Evolutionary conservation across 2,113 vertebrate species (phyloP).

Genomic region (Pteronura brasiliensis): DNA sequence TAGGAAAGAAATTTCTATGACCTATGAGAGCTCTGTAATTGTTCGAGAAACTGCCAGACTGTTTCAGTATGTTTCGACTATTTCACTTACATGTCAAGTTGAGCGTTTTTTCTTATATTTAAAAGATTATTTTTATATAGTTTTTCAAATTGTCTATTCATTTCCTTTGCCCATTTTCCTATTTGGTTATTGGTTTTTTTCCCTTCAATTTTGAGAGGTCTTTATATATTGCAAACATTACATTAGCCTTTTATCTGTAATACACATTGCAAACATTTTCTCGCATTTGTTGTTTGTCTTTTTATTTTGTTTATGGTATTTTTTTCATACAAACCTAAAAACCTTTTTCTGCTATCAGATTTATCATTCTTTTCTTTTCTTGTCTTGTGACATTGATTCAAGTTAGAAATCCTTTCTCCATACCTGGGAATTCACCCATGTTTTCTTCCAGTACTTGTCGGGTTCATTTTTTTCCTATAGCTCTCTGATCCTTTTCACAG

Average conservation of each 20-base stretch:
- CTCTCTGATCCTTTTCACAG: not conserved
- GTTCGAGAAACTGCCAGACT: not conserved
- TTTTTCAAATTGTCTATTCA: not conserved
- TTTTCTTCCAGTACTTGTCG: not conserved
- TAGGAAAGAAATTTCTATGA: not conserved
- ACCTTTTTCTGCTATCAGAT: not conserved
- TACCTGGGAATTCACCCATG: not conserved
- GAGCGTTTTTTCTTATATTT: not conserved
- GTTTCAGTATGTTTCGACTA: not conserved
- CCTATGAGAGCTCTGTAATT: not conserved
- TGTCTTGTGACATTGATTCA: conserved; percentile 34
- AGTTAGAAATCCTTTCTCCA: conserved; percentile 15
- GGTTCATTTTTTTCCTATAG: not conserved
- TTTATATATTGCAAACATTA: not conserved
- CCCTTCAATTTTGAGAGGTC: not conserved
- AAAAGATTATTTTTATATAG: not conserved
- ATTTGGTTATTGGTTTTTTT: not conserved
- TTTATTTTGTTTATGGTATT: not conserved
- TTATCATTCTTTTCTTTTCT: conserved; percentile 6
- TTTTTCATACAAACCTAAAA: not conserved
- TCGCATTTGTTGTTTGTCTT: not conserved
- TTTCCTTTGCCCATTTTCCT: not conserved
- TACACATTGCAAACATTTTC: not conserved
- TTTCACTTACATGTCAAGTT: not conserved
- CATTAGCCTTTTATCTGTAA: not conserved